Conservation (phyloP, 2,888 invertebrate species). For the Cancer borealis region DNA sequence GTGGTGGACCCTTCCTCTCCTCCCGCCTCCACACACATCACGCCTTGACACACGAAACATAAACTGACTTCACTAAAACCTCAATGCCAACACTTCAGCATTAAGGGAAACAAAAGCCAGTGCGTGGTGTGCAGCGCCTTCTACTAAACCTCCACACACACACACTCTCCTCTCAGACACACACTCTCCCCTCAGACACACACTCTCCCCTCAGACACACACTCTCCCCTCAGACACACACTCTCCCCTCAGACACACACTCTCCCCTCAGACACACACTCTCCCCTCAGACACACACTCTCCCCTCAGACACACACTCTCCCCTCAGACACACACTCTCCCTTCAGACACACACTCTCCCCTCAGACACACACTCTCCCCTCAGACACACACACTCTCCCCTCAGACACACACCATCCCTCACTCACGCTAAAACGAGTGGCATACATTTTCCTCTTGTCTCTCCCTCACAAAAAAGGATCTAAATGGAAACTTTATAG, state of each 20-base stretch:
- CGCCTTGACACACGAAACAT: not conserved
- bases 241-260: too few relatives aligned
- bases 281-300: too few relatives aligned
- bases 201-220: too few relatives aligned
- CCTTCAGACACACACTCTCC: not conserved
- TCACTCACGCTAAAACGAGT: not conserved
- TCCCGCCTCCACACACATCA: not conserved
- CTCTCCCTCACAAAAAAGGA: not conserved
- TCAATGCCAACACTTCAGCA: not conserved
- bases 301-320: too few relatives aligned
- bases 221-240: too few relatives aligned
- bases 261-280: not conserved
- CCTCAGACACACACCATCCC: not conserved
- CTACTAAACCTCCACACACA: not conserved
- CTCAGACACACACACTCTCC: not conserved
- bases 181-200: too few relatives aligned
- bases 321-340: too few relatives aligned
- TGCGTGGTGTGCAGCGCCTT: not conserved
- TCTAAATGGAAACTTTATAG: not conserved
- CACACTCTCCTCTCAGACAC: too few relatives aligned
- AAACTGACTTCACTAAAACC: not conserved
- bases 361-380: not conserved
- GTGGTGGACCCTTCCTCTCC: too few relatives aligned
- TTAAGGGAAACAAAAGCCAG: not conserved
- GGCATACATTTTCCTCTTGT: not conserved